These are phyloP conservation scores for Drepana falcataria DNA, from an alignment of 2,888 invertebrate genomes.

Conservation along the genomic window DNA sequence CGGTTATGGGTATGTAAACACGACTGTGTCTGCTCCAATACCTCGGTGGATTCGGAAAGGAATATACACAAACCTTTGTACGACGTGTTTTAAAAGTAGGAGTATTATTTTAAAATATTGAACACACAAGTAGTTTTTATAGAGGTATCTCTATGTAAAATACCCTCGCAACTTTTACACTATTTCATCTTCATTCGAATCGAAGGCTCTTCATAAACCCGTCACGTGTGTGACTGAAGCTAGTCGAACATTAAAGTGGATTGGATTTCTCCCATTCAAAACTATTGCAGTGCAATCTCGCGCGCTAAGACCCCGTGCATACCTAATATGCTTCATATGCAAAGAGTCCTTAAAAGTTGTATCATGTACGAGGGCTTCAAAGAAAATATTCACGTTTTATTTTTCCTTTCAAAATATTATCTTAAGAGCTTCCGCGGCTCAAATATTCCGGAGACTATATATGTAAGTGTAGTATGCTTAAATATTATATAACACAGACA, in stretches of 20 bases:
- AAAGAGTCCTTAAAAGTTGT: neutral
- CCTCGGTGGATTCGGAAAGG: no score
- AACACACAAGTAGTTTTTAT: no score
- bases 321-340: neutral
- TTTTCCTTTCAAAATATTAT: neutral
- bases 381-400: neutral
- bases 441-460: neutral
- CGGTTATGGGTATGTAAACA: no score
- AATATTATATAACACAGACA: neutral
- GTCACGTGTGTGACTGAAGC: slow-evolving; percentile 18
- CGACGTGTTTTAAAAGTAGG: no score
- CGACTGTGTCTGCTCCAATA: no score
- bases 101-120: no score
- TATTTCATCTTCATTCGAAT: neutral
- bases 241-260: slow-evolving; percentile 25
- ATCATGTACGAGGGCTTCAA: neutral
- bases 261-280: slow-evolving; percentile 25
- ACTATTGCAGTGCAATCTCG: slow-evolving; percentile 16
- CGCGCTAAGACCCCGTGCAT: slow-evolving; percentile 6
- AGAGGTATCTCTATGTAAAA: neutral
- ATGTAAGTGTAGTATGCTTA: neutral
- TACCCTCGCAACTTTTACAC: neutral
- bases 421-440: neutral
- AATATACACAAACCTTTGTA: no score
- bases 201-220: slow-evolving; percentile 6